phyloP scores from a whole-genome alignment of 1,140 invertebrate genomes.

The Drosophila bipectinata region DNA sequence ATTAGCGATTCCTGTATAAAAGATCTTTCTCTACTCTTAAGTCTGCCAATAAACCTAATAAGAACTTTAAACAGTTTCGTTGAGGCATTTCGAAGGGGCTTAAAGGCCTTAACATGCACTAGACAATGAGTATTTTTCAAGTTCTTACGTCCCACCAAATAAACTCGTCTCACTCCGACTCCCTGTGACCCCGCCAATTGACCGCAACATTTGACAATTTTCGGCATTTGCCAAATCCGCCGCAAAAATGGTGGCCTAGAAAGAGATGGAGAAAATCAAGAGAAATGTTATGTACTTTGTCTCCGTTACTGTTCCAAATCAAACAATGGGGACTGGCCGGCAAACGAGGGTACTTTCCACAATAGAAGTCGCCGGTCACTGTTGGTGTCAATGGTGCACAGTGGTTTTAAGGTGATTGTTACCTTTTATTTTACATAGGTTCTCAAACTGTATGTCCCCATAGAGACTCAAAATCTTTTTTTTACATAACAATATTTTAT shows the following conservation, averaged over 20 bases:
- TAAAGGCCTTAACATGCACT: neutral
- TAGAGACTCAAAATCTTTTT: neutral
- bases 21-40: constrained; percentile 40
- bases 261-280: constrained; percentile 60
- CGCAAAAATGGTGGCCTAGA: constrained; percentile 21
- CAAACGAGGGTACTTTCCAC: constrained; percentile 20
- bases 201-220: constrained; percentile 72
- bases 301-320: constrained; percentile 67
- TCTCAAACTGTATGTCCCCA: neutral
- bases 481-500: no score
- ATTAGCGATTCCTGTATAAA: constrained; percentile 23
- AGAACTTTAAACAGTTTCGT: neutral
- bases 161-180: constrained; percentile 18
- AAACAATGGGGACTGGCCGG: constrained; percentile 48
- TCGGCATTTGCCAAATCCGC: constrained; percentile 57
- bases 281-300: constrained; percentile 79
- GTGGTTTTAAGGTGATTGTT: neutral
- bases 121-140: neutral
- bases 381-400: constrained; percentile 22
- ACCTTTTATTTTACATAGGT: neutral
- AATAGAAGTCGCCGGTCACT: constrained; percentile 33
- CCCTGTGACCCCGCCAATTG: constrained; percentile 62
- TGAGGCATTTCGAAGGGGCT: neutral
- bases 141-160: constrained; percentile 9
- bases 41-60: constrained; percentile 62